Evolutionary conservation across 2,113 vertebrate genomes (phyloP).

Genomic region (Parus major): DNA sequence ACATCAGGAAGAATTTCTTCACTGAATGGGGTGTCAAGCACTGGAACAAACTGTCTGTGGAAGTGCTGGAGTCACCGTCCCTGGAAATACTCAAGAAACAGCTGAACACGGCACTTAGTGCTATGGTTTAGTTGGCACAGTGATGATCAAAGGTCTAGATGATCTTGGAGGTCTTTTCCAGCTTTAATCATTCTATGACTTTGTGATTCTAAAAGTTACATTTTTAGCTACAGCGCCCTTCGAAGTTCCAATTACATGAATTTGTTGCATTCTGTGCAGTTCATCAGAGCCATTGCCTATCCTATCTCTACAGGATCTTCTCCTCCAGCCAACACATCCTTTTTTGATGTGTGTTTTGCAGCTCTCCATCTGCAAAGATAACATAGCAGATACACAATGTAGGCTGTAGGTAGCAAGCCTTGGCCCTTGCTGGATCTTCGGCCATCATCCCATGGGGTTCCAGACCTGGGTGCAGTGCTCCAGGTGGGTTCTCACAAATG

Average conservation of each 20-base stretch:
- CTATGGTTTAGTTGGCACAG: neutral
- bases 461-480: neutral
- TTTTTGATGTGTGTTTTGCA: fast-evolving
- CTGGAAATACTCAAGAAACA: neutral
- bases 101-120: neutral
- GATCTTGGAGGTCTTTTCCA: neutral
- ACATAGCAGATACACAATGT: fast-evolving
- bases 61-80: neutral
- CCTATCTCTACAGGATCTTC: neutral
- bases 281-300: neutral
- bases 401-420: neutral
- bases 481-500: neutral
- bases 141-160: neutral
- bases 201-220: neutral
- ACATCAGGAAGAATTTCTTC: neutral
- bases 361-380: neutral
- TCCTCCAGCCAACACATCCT: neutral
- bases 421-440: neutral
- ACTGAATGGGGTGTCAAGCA: neutral
- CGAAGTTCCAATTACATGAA: neutral
- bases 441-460: neutral
- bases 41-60: neutral
- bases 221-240: neutral
- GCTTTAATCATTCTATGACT: neutral
- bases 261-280: neutral